Conservation (phyloP, 2,113 vertebrate genomes). For the Ursus arctos region DNA sequence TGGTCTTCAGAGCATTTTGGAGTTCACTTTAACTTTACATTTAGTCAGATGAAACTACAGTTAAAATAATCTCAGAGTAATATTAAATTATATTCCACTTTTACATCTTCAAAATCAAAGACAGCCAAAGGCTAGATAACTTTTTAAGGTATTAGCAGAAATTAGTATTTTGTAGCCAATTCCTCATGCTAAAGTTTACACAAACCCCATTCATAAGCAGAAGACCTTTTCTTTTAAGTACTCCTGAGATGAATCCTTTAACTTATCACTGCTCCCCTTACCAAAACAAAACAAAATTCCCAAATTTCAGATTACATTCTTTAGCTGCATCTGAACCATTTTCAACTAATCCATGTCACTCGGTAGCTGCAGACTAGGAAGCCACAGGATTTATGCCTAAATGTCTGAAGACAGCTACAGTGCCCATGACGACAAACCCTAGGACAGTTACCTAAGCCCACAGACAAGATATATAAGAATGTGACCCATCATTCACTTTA, state of each 20-base stretch:
- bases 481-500: neutral
- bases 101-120: slow-evolving; percentile 32
- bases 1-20: neutral
- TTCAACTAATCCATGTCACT: neutral
- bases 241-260: neutral
- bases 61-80: slow-evolving; percentile 8
- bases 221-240: slow-evolving; percentile 10
- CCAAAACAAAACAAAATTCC: neutral
- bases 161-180: neutral
- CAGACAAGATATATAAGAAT: neutral
- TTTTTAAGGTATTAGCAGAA: neutral
- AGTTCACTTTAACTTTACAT: neutral
- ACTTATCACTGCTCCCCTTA: neutral
- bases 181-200: neutral
- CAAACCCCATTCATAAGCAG: neutral
- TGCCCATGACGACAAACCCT: neutral
- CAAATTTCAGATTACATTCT: neutral
- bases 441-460: neutral
- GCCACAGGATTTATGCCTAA: neutral
- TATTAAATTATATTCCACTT: slow-evolving; percentile 18
- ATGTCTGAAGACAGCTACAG: neutral
- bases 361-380: neutral
- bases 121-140: neutral
- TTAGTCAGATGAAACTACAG: neutral
- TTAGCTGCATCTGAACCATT: neutral